phyloP scores from a whole-genome alignment of 1,140 invertebrate species.

The Antheraea mylitta region DNA sequence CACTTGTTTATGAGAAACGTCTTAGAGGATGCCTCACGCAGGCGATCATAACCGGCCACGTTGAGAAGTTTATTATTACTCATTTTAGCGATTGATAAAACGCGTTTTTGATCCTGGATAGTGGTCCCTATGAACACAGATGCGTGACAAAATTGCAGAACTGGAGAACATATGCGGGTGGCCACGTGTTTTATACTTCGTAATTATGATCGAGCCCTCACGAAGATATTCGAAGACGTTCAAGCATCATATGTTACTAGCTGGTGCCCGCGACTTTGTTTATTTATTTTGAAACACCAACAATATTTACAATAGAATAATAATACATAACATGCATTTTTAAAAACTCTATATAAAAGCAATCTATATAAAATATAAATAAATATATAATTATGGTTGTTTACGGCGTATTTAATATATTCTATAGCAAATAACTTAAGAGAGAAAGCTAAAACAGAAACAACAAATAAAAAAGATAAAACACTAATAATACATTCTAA shows the following conservation, averaged over 20 bases:
- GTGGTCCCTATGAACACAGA: constrained; percentile 23
- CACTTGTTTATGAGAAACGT: constrained; percentile 15
- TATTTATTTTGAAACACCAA: too few relatives aligned
- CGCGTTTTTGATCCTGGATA: not conserved
- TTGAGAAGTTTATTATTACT: constrained; percentile 7
- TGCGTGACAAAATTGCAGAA: constrained; percentile 39
- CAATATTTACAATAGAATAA: too few relatives aligned
- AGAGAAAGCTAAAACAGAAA: too few relatives aligned
- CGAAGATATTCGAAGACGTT: not conserved
- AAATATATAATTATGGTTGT: too few relatives aligned
- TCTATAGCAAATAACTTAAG: too few relatives aligned
- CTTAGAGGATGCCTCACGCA: constrained; percentile 31
- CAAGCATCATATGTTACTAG: not conserved
- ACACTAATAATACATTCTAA: too few relatives aligned
- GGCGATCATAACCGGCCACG: constrained; percentile 10
- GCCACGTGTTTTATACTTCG: constrained; percentile 48
- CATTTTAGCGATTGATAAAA: not conserved
- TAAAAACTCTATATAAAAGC: too few relatives aligned
- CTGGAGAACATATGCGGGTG: constrained; percentile 53
- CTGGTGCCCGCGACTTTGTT: too few relatives aligned
- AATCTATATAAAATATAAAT: too few relatives aligned
- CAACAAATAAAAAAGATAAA: too few relatives aligned
- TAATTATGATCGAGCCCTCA: not conserved
- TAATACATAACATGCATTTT: too few relatives aligned
- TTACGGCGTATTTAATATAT: too few relatives aligned